Conservation (phyloP, 1,140 invertebrate genomes). For the Pseudomyrmex concolor region DNA sequence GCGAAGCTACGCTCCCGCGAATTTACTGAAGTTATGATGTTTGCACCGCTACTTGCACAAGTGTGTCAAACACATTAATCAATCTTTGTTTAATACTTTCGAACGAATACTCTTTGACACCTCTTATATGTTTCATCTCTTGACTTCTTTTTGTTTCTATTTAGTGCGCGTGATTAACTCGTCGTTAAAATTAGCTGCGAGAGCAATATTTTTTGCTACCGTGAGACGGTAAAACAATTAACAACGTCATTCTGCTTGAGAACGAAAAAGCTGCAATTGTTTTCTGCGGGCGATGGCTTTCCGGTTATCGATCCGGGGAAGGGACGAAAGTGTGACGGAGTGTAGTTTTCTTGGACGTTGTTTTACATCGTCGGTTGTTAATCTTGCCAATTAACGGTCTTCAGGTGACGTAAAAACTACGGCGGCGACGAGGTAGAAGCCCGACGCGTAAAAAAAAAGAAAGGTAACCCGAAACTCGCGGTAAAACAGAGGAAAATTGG, state of each 20-base stretch:
- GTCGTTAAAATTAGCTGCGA: constrained; percentile 35
- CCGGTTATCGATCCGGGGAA: constrained; percentile 22
- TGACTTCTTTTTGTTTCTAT: neutral
- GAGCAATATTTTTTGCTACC: neutral
- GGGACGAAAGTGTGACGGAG: constrained; percentile 37
- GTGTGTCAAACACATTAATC: neutral
- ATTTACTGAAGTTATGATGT: neutral
- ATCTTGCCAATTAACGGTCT: constrained; percentile 69
- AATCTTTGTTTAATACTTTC: neutral
- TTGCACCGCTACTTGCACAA: neutral
- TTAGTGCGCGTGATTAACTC: constrained; percentile 17
- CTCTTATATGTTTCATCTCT: constrained; percentile 3
- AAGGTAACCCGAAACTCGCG: constrained; percentile 52
- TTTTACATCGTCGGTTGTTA: constrained; percentile 64
- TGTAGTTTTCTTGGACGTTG: constrained; percentile 48
- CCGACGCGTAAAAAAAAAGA: constrained; percentile 40
- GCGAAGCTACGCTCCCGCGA: too few relatives aligned
- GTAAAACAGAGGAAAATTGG: constrained; percentile 64
- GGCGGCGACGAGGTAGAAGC: constrained; percentile 28
- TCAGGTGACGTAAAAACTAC: constrained; percentile 44
- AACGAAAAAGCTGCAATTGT: constrained; percentile 44
- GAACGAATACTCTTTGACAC: neutral
- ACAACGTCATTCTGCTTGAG: constrained; percentile 19
- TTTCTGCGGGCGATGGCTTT: constrained; percentile 39
- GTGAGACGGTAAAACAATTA: constrained; percentile 30